These are phyloP conservation scores for Regulus satrapa DNA, from an alignment of 2,113 vertebrate genomes.

Conservation along the genomic window DNA sequence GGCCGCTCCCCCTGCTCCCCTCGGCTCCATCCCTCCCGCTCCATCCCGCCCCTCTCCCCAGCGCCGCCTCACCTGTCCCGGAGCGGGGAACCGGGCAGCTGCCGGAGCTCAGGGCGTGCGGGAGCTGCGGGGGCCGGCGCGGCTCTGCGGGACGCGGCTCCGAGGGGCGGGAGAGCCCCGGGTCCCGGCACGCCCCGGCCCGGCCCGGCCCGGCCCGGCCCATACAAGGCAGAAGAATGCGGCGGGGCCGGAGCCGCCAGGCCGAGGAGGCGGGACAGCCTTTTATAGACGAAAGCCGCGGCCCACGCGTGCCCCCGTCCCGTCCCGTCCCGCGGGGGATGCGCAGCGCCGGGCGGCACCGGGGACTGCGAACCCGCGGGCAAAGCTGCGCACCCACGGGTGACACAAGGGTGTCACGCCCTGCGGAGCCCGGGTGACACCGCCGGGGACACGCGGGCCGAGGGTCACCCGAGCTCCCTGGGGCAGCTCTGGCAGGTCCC, in stretches of 20 bases:
- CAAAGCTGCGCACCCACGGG: background rate
- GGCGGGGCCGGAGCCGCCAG: slow-evolving; percentile 30
- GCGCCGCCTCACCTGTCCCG: background rate
- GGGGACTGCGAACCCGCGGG: background rate
- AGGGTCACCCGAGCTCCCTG: background rate
- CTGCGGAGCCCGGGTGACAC: background rate
- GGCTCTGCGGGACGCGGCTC: background rate
- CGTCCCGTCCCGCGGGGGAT: background rate
- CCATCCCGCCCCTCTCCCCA: background rate
- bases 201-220: slow-evolving; percentile 74
- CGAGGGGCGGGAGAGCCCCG: background rate
- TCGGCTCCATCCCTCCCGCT: background rate
- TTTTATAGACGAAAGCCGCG: slow-evolving; percentile 27
- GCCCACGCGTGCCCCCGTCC: background rate
- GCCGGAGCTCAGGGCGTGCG: background rate
- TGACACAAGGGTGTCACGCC: fast-evolving
- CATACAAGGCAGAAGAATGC: slow-evolving; percentile 91
- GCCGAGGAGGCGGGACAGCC: slow-evolving; percentile 29
- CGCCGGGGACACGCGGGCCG: background rate
- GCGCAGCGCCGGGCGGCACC: background rate
- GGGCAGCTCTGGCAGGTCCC: background rate
- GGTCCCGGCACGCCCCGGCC: slow-evolving; percentile 58
- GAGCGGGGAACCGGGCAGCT: background rate
- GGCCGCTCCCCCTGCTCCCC: background rate
- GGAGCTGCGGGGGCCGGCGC: background rate